These are phyloP conservation scores for Penaeus japonicus DNA, from an alignment of 1,140 invertebrate species.

Conservation along the genomic window DNA sequence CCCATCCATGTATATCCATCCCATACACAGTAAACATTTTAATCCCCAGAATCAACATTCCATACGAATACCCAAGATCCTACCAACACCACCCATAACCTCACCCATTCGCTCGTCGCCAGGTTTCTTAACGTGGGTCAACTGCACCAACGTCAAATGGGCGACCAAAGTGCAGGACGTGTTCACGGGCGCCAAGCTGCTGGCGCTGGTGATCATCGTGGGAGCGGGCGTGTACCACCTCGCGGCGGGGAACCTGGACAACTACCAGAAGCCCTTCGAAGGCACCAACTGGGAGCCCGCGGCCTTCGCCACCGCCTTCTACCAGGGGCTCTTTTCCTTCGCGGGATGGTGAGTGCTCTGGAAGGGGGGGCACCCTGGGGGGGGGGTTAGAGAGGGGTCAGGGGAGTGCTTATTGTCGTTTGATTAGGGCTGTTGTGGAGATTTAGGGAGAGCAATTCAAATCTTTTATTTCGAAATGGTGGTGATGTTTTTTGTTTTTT, in stretches of 20 bases:
- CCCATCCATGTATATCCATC: too few species aligned
- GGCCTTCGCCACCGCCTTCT: conserved; percentile 71
- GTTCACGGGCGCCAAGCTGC: conserved; percentile 92
- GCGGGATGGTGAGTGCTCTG: conserved; percentile 69
- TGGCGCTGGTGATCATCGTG: conserved; percentile 89
- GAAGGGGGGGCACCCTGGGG: too few species aligned
- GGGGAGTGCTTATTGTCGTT: too few species aligned
- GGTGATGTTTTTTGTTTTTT: neutral
- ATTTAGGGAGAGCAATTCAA: too few species aligned
- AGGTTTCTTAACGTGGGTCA: conserved; percentile 93
- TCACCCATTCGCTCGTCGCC: conserved; percentile 60
- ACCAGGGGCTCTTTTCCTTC: conserved; percentile 76
- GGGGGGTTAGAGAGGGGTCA: too few species aligned
- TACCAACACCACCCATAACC: neutral
- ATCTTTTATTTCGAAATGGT: too few species aligned
- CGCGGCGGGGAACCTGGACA: conserved; percentile 66
- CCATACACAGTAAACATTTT: neutral
- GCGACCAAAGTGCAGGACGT: conserved; percentile 91
- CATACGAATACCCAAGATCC: neutral
- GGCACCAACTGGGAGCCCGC: conserved; percentile 67
- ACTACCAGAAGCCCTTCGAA: conserved; percentile 70
- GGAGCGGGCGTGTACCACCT: conserved; percentile 76
- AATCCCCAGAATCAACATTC: neutral
- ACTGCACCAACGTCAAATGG: conserved; percentile 96
- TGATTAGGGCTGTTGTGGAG: too few species aligned